Percentiles rank a stretch among this genome's conserved stretches.
phyloP scores from a whole-genome alignment of 1,140 invertebrate species.

The Zophobas morio region DNA sequence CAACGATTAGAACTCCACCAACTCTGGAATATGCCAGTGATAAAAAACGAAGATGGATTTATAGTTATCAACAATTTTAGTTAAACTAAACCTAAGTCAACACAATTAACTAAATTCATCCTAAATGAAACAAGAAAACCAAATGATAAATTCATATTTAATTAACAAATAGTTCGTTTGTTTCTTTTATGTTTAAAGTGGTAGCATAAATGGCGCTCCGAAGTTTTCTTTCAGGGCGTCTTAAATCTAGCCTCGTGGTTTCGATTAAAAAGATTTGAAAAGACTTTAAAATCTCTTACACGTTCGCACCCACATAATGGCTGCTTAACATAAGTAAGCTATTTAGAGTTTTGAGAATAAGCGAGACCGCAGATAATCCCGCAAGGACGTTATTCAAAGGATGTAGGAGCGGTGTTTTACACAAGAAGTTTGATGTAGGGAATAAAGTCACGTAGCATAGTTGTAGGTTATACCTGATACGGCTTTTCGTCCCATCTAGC shows the following conservation, averaged over 20 bases:
- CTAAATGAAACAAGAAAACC: too few relatives aligned
- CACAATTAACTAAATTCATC: too few relatives aligned
- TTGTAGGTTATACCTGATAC: constrained; percentile 30
- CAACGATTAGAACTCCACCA: too few relatives aligned
- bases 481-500: constrained; percentile 9
- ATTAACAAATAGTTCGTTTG: too few relatives aligned
- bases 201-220: too few relatives aligned
- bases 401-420: background rate
- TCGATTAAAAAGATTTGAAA: background rate
- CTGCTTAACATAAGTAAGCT: background rate
- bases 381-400: background rate
- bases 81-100: too few relatives aligned
- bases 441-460: constrained; percentile 25
- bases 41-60: too few relatives aligned
- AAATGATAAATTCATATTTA: too few relatives aligned
- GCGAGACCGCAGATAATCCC: background rate
- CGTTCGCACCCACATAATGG: background rate
- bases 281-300: background rate
- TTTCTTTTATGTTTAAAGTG: too few relatives aligned
- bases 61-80: too few relatives aligned
- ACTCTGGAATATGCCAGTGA: too few relatives aligned
- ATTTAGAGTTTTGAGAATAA: background rate
- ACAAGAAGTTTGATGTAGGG: constrained; percentile 14
- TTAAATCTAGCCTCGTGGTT: background rate
- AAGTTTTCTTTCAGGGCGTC: too few relatives aligned